A percentile compares a stretch with the other conserved stretches of the same genome.
Conservation (phyloP, 2,113 vertebrate species). For the Vulpes vulpes region DNA sequence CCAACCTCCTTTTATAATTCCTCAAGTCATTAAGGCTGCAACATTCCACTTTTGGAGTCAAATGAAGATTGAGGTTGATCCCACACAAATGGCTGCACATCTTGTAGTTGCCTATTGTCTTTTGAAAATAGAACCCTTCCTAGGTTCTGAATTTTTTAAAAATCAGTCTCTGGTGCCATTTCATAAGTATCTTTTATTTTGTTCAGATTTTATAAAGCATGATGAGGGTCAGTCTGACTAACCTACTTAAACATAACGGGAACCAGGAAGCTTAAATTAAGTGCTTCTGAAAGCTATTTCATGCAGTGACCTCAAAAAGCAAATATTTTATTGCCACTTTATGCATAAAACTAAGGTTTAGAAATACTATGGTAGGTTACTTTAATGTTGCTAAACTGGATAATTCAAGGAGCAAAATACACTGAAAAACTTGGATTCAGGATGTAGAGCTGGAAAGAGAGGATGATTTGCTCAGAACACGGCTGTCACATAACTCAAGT, state of each 20-base stretch:
- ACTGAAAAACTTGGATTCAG: not conserved
- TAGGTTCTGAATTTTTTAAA: not conserved
- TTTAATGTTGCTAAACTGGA: not conserved
- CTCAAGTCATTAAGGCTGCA: not conserved
- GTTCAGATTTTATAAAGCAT: not conserved
- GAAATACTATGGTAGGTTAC: not conserved
- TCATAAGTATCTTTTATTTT: not conserved
- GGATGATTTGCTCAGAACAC: not conserved
- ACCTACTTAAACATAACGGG: not conserved
- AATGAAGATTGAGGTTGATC: not conserved
- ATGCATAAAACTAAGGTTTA: not conserved
- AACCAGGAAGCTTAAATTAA: not conserved
- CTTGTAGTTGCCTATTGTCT: not conserved
- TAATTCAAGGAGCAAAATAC: not conserved
- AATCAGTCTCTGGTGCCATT: not conserved
- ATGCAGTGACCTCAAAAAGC: not conserved
- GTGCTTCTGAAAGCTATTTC: constrained; percentile 7
- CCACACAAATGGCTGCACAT: not conserved
- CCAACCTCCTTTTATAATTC: not conserved
- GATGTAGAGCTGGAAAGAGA: not conserved
- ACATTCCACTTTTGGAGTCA: not conserved
- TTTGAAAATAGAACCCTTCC: not conserved
- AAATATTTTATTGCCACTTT: constrained; percentile 29
- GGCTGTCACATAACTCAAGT: not conserved
- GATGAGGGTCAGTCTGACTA: not conserved